Evolutionary conservation across 2,113 vertebrate genomes (phyloP).

Genomic region (Prunella fulvescens): DNA sequence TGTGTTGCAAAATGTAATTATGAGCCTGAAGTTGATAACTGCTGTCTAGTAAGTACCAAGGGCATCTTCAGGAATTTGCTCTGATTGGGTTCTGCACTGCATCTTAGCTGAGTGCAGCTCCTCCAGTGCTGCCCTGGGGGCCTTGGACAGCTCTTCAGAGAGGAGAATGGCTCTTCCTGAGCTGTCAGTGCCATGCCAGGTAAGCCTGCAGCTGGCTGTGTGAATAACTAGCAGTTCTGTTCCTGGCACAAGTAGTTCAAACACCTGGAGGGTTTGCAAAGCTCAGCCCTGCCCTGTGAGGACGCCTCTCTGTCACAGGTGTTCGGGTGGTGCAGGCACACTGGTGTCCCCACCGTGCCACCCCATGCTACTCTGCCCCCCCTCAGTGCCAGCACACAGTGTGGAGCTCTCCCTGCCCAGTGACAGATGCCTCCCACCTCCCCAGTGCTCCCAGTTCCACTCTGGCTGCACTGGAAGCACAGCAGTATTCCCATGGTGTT

Average conservation of each 20-base stretch:
- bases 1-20: neutral
- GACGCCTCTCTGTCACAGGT: neutral
- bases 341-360: neutral
- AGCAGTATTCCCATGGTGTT: neutral
- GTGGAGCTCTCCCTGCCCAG: neutral
- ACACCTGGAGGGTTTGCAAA: neutral
- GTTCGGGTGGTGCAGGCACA: neutral
- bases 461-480: neutral
- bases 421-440: neutral
- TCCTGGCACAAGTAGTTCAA: neutral
- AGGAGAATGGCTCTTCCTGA: neutral
- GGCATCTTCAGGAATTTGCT: neutral
- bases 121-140: neutral
- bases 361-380: neutral
- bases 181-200: neutral
- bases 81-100: neutral
- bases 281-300: neutral
- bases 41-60: neutral
- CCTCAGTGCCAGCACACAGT: neutral
- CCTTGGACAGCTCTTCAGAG: neutral
- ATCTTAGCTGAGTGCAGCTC: neutral
- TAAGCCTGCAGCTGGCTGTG: neutral
- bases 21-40: neutral
- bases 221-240: neutral
- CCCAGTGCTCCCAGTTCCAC: neutral